Evolutionary conservation across 1,140 invertebrate species (phyloP), one percentile per base, ranked within the genome.

Genomic region (Macrobrachium rosenbergii): DNA sequence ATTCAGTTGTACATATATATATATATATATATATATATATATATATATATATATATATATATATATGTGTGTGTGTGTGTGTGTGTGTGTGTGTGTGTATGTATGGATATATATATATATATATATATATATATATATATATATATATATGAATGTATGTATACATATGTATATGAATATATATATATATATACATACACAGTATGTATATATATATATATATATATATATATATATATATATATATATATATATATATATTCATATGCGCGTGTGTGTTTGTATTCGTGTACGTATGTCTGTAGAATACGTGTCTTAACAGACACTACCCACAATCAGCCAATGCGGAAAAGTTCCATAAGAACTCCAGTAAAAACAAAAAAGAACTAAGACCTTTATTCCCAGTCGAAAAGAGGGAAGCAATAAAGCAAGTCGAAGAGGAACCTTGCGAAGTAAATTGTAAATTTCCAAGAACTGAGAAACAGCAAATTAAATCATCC

Each of bases 11-110:
- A 67, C 10, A 67, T 67, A 67, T 67, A 21, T 67, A n/a, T 19
- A 67, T 67, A 8, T 21, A 19, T n/a, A 8, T 28, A 67, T 11
- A 67, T n/a, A 8, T 67, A 64, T 64, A 64, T 64, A 64, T 64
- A 64, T 64, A 64, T 64, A 64, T 64, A 64, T 64, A 64, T 64
- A 64, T 64, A 64, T 64, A 64, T 64, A 64, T 64, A 64, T 64
- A 64, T 64, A 64, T 64, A 64, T 64, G 12, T 64, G 12, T 64
- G 12, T 64, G 12, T 64, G 12, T 64, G 12, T 64, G 21, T 64
- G 3, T 64, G 21, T 64, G 21, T 64, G 12, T 5, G 21, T 64
- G 12, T 64, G 21, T 14, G 12, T 64, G 21, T 64, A 64, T 14
- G 21, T 64, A 64, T 64, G 21, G 3, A 64, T 64, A 14, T 64